A percentile compares a stretch with the other conserved stretches of the same genome.
Evolutionary conservation across 1,140 invertebrate genomes (phyloP).

Genomic region (Dinoponera quadriceps): DNA sequence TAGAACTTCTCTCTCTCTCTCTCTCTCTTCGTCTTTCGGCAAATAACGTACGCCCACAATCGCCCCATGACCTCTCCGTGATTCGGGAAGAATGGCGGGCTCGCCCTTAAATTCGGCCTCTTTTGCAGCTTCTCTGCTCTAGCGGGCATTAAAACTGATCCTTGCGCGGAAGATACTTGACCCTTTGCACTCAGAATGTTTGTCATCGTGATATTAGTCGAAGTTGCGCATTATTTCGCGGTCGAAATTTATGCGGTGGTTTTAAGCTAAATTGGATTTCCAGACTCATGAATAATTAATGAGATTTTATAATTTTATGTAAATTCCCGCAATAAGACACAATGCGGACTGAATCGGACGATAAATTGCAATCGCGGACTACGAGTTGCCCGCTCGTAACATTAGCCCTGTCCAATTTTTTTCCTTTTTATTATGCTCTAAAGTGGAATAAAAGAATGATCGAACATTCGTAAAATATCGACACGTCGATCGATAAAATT

Average conservation of each 20-base stretch:
- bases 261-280: slow-evolving; percentile 52
- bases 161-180: slow-evolving; percentile 14
- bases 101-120: slow-evolving; percentile 35
- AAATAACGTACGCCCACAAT: slow-evolving; percentile 69
- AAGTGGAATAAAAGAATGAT: too few relatives aligned
- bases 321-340: slow-evolving; percentile 41
- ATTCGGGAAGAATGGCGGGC: slow-evolving; percentile 17
- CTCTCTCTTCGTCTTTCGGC: not conserved
- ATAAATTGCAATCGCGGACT: slow-evolving; percentile 28
- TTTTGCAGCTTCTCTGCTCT: slow-evolving; percentile 24
- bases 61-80: slow-evolving; percentile 30
- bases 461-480: not conserved
- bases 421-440: too few relatives aligned
- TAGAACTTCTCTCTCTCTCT: slow-evolving; percentile 7
- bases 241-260: slow-evolving; percentile 37
- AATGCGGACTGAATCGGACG: slow-evolving; percentile 17
- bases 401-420: not conserved
- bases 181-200: slow-evolving; percentile 46
- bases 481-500: not conserved
- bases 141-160: slow-evolving; percentile 42
- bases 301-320: slow-evolving; percentile 54
- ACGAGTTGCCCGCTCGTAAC: slow-evolving; percentile 5
- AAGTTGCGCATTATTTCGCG: slow-evolving; percentile 34
- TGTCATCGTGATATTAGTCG: slow-evolving; percentile 50
- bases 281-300: slow-evolving; percentile 56